Conservation (phyloP, 1,140 invertebrate species). For the Pseudobourletiella spinata region DNA sequence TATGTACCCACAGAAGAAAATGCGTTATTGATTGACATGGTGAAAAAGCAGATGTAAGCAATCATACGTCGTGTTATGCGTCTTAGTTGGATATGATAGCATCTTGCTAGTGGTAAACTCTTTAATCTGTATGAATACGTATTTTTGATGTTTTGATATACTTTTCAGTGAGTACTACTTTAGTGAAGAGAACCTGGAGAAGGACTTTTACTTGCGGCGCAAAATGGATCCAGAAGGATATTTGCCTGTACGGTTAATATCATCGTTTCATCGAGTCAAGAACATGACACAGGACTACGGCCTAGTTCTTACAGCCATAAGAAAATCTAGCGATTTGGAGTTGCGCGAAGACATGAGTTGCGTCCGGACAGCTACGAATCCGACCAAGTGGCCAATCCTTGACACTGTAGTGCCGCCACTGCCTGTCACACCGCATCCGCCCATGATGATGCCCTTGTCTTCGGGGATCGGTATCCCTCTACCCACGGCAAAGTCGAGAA, state of each 20-base stretch:
- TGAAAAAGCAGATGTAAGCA: conserved; percentile 21
- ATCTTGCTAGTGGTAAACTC: no score
- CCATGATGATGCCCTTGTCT: conserved; percentile 37
- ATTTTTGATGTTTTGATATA: not conserved
- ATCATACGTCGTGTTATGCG: no score
- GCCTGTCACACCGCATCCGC: conserved; percentile 30
- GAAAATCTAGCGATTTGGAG: conserved; percentile 71
- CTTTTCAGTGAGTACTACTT: conserved; percentile 84
- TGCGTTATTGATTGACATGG: conserved; percentile 6
- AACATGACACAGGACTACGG: conserved; percentile 73
- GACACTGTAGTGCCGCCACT: conserved; percentile 45
- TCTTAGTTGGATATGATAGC: no score
- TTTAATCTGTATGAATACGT: not conserved
- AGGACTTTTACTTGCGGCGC: conserved; percentile 90
- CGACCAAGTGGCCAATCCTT: conserved; percentile 74
- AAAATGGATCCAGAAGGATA: conserved; percentile 94
- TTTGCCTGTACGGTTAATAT: conserved; percentile 83
- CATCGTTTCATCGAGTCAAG: conserved; percentile 89
- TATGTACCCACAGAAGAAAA: conserved; percentile 8
- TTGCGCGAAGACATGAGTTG: conserved; percentile 49
- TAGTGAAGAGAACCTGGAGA: conserved; percentile 88
- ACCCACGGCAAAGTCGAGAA: not conserved
- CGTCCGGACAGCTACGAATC: conserved; percentile 68
- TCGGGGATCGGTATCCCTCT: conserved; percentile 19
- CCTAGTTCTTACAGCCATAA: conserved; percentile 70